Percentiles rank a stretch among this genome's conserved stretches.
phyloP scores from a whole-genome alignment of 2,888 invertebrate species.

The Hypselothyrea guttata region DNA sequence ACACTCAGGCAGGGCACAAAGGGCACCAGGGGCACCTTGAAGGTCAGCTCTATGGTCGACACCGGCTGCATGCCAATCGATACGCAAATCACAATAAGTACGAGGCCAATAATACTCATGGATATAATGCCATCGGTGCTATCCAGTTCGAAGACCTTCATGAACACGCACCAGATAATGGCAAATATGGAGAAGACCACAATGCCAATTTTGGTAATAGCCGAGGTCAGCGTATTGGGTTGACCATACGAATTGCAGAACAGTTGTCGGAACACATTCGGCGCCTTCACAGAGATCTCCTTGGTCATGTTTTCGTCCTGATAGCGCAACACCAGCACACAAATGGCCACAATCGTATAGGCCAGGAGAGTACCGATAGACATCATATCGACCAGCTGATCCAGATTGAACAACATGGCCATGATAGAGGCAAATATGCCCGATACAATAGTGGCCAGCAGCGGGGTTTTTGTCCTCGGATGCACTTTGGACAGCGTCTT shows the following conservation, averaged over 20 bases:
- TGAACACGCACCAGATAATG: constrained; percentile 73
- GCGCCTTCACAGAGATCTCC: constrained; percentile 73
- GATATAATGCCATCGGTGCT: constrained; percentile 80
- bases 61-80: constrained; percentile 88
- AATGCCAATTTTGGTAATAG: constrained; percentile 86
- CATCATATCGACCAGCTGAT: constrained; percentile 97
- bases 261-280: constrained; percentile 83
- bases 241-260: constrained; percentile 87
- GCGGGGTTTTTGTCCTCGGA: constrained; percentile 89
- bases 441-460: constrained; percentile 89
- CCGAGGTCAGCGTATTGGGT: constrained; percentile 86
- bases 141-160: constrained; percentile 55
- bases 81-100: constrained; percentile 84
- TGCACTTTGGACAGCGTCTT: constrained; percentile 87
- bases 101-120: constrained; percentile 83
- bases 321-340: constrained; percentile 93
- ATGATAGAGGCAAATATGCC: constrained; percentile 91
- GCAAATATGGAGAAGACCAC: constrained; percentile 84
- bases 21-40: constrained; percentile 93
- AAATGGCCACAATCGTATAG: constrained; percentile 95
- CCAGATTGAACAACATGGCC: constrained; percentile 93
- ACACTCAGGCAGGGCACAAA: constrained; percentile 92
- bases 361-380: constrained; percentile 95
- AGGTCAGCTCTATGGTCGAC: constrained; percentile 85
- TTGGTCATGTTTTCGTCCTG: constrained; percentile 79